Base-by-base conservation (phyloP, 2,888 invertebrate species). In the Caenorhabditis parvicauda region DNA sequence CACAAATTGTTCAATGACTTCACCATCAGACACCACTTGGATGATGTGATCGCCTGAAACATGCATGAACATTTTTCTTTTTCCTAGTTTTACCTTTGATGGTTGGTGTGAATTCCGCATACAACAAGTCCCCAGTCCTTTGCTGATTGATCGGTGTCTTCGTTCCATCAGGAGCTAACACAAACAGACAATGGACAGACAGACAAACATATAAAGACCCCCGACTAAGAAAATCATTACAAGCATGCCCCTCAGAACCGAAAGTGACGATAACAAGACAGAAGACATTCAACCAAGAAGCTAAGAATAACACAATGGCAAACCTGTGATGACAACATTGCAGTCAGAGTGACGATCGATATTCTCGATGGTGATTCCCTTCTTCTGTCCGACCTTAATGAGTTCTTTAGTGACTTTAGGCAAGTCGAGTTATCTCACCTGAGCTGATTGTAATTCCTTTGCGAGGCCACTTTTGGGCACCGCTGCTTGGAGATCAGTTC, bases 311-410 rank as follows among this genome's bases (percentile, higher is more conserved):
- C 14, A 14, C 3, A 22, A 38, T 14, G 3, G 63, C 72, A 57
- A 29, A 80, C 80, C 80, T 24, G 75, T 76, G 22, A 80, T 76
- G 43, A 80, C 65, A 22, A 79, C 79, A 50, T 79, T 80, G 68
- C 77, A 79, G 49, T 80, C 80, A 19, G 67, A 70, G 4, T 59
- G 51, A 27, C 62, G 56, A 42, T 70, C 67, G 47, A 73, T 67
- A 41, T 74, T 70, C 41, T 77, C 76, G 43, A 79, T 73, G 50
- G 73, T 70, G 69, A 79, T 80, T 47, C 79, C 77, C 47, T 75
- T 79, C 49, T 72, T 67, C 44, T 75, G 71, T 42, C 79, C 79
- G 43, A 79, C 70, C 67, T 75, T 49, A 35, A 59, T 21, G 14
- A 41, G 17, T 43, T 27, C 47, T 38, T 65, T 37, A 42, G 12